These are phyloP conservation scores for Lycocerus yunnanus DNA, from an alignment of 2,888 invertebrate genomes.

Conservation along the genomic window DNA sequence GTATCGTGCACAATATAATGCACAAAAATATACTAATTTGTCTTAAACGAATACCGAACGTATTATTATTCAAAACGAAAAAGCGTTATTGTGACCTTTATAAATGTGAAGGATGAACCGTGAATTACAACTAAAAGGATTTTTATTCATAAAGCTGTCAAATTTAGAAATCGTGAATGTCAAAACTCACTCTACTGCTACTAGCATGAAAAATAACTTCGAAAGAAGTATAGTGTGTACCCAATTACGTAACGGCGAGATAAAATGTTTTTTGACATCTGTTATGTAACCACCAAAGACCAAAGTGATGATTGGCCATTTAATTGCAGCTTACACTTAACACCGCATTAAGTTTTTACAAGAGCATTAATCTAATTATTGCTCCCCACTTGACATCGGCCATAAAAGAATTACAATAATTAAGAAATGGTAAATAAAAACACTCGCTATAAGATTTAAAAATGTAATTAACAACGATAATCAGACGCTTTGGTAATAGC, in stretches of 20 bases:
- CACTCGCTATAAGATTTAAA: constrained; percentile 6
- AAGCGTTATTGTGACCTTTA: not conserved
- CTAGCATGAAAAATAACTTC: not conserved
- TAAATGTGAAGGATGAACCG: not conserved
- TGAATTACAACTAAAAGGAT: not conserved
- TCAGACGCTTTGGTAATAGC: constrained; percentile 7
- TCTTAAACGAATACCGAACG: no score
- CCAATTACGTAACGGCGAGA: not conserved
- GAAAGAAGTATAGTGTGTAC: not conserved
- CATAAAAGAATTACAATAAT: not conserved
- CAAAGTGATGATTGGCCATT: constrained; percentile 29
- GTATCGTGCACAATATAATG: no score
- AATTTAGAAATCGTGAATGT: not conserved
- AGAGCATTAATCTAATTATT: constrained; percentile 20
- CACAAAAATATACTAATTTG: no score
- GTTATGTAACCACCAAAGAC: constrained; percentile 18
- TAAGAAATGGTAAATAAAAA: not conserved
- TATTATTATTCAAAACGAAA: not conserved
- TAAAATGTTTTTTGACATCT: constrained; percentile 6
- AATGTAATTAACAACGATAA: constrained; percentile 9
- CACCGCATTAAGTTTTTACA: constrained; percentile 18
- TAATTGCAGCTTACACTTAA: constrained; percentile 21
- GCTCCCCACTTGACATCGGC: not conserved
- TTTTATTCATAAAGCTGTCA: not conserved
- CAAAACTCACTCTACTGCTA: not conserved